Evolutionary conservation across 1,140 invertebrate genomes (phyloP).

Genomic region (Lerema accius): DNA sequence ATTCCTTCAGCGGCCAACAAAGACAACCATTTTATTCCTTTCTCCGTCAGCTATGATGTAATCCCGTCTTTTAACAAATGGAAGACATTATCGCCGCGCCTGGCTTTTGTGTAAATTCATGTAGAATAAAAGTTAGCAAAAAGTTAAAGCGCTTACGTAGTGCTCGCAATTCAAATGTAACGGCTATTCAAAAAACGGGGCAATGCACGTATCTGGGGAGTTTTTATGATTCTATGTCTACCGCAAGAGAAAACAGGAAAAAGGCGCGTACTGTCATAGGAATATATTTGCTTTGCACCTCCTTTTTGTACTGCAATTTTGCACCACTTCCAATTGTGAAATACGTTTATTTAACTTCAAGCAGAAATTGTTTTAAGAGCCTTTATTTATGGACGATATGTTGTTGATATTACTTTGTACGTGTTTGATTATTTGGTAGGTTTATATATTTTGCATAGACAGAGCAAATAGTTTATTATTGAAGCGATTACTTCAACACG

Average conservation of each 20-base stretch:
- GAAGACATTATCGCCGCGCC: constrained; percentile 67
- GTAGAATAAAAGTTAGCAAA: constrained; percentile 68
- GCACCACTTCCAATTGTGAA: not conserved
- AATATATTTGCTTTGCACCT: constrained; percentile 1
- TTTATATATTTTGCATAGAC: too few relatives aligned
- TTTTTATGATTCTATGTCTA: constrained; percentile 28
- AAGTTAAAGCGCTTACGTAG: constrained; percentile 64
- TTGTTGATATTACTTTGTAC: too few relatives aligned
- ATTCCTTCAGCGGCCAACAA: constrained; percentile 57
- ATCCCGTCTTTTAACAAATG: constrained; percentile 73
- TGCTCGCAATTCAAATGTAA: constrained; percentile 52
- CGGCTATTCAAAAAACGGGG: constrained; percentile 48
- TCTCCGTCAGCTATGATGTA: constrained; percentile 56
- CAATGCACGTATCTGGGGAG: constrained; percentile 18
- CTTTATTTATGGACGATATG: not conserved
- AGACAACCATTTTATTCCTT: constrained; percentile 64
- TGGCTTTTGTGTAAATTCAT: constrained; percentile 72
- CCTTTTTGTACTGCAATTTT: not conserved
- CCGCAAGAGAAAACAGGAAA: constrained; percentile 21
- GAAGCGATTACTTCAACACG: too few relatives aligned
- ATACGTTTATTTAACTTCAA: not conserved
- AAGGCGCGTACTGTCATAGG: constrained; percentile 2
- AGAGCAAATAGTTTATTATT: too few relatives aligned
- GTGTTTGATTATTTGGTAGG: too few relatives aligned
- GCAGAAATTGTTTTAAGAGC: not conserved